Evolutionary conservation across 2,797 vertebrate species (phyloP), one percentile per base, ranked within the genome.

Genomic region (Cercopithecus diana): DNA sequence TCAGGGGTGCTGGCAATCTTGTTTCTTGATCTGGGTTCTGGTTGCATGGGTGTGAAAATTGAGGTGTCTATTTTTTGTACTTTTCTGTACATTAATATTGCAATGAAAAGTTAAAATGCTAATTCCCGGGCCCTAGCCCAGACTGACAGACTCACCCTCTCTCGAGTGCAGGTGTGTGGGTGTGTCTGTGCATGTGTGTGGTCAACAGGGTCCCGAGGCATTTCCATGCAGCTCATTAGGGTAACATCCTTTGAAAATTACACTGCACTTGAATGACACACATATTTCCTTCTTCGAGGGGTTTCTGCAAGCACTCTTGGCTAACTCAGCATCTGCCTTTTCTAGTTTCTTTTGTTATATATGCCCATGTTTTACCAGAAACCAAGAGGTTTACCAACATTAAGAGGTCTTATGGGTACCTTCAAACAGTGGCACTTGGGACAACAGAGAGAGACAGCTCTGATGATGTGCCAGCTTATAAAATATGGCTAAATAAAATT

Each of bases 391-490:
- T 48, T 48, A 48, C 48, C 48, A 93, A 83, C 94, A 70, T 67
- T 84, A 52, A 89, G 84, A 79, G 64, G 13, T 41, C 39, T 88
- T 92, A 19, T 50, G 43, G 36, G 67, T n/a, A 58, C 7, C 7
- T 92, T 95, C 64, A 88, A 81, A 92, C 79, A 19, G 75, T 88
- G 75, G 61, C 80, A 92, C 79, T 96, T 80, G 72, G 10, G 43
- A 58, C 55, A 95, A 94, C 19, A 86, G 93, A 83, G 12, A 61
- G 26, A 96, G 87, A 86, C 61, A 79, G 70, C n/a, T 92, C 75
- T 83, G 80, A 96, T 93, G 94, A 92, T 50, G 81, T 83, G 89
- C 95, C 96, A 97, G 57, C 83, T 95, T 97, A 95, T 96, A 95
- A 97, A 96, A 87, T 89, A 87, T 28, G 26, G 61, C 39, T 75